A percentile compares a stretch with the other conserved stretches of the same genome.
phyloP scores from a whole-genome alignment of 2,888 invertebrate genomes.

The Eledona agricola region DNA sequence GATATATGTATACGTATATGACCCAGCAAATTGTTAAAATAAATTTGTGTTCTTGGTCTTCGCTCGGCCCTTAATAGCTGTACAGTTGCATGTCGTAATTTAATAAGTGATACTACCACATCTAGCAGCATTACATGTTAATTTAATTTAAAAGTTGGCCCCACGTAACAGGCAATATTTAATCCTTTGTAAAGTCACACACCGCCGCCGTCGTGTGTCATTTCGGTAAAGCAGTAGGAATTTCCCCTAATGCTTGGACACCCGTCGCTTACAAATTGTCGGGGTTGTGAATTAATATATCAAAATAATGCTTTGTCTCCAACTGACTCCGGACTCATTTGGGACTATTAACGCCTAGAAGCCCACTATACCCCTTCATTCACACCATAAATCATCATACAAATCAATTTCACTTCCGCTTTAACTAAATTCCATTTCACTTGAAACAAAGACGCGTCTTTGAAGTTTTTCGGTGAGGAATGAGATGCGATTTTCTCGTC shows the following conservation, averaged over 20 bases:
- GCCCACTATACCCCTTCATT: slow-evolving; percentile 24
- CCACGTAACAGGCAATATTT: slow-evolving; percentile 54
- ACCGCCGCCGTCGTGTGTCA: slow-evolving; percentile 56
- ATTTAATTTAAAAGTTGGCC: slow-evolving; percentile 59
- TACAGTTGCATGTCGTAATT: slow-evolving; percentile 58
- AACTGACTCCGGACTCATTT: slow-evolving; percentile 40
- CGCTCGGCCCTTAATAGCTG: slow-evolving; percentile 51
- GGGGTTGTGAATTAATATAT: slow-evolving; percentile 59
- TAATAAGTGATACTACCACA: slow-evolving; percentile 58
- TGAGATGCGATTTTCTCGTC: too few species aligned
- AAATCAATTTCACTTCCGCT: slow-evolving; percentile 26
- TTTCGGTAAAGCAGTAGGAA: slow-evolving; percentile 44
- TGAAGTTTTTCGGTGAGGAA: slow-evolving; percentile 3
- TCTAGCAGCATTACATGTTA: slow-evolving; percentile 58
- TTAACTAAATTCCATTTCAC: slow-evolving; percentile 20
- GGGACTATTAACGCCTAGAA: slow-evolving; percentile 39
- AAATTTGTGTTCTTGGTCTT: slow-evolving; percentile 36
- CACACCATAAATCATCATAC: slow-evolving; percentile 31
- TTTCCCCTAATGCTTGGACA: slow-evolving; percentile 50
- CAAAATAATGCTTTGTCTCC: slow-evolving; percentile 51
- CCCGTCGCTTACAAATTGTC: slow-evolving; percentile 59
- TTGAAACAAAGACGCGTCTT: slow-evolving; percentile 8
- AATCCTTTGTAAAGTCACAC: slow-evolving; percentile 54
- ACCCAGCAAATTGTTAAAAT: slow-evolving; percentile 36
- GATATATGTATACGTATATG: slow-evolving; percentile 20